Conservation (phyloP, 1,140 invertebrate species). For the Brachionus rotundiformis region DNA sequence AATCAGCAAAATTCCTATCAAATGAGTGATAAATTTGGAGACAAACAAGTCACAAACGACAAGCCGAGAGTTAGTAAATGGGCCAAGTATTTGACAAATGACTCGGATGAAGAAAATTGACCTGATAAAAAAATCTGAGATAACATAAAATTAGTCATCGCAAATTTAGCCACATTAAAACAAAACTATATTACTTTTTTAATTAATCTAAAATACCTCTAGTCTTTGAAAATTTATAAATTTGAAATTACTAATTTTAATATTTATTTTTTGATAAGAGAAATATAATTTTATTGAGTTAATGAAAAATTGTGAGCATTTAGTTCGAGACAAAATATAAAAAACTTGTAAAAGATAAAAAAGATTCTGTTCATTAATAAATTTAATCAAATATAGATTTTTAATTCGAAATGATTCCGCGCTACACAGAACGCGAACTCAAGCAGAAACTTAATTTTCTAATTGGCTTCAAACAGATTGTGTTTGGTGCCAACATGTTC, state of each 20-base stretch:
- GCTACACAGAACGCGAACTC: slow-evolving; percentile 41
- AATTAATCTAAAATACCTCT: slow-evolving; percentile 28
- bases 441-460: slow-evolving; percentile 28
- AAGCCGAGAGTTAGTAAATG: slow-evolving; percentile 28
- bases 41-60: neutral
- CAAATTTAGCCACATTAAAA: neutral
- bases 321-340: neutral
- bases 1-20: neutral
- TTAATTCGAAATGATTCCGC: slow-evolving; percentile 26
- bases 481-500: slow-evolving; percentile 33
- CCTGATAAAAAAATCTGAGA: slow-evolving; percentile 12
- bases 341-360: neutral
- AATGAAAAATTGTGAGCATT: neutral
- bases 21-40: neutral
- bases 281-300: neutral
- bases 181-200: slow-evolving; percentile 4
- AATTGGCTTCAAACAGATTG: neutral
- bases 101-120: slow-evolving; percentile 32
- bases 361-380: neutral
- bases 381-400: neutral
- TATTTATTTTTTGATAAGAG: slow-evolving; percentile 45
- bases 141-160: slow-evolving; percentile 46
- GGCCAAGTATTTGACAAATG: slow-evolving; percentile 38
- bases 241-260: neutral
- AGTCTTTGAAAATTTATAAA: neutral